Conservation (phyloP, 2,888 invertebrate genomes). For the Cyclophora albipunctata region DNA sequence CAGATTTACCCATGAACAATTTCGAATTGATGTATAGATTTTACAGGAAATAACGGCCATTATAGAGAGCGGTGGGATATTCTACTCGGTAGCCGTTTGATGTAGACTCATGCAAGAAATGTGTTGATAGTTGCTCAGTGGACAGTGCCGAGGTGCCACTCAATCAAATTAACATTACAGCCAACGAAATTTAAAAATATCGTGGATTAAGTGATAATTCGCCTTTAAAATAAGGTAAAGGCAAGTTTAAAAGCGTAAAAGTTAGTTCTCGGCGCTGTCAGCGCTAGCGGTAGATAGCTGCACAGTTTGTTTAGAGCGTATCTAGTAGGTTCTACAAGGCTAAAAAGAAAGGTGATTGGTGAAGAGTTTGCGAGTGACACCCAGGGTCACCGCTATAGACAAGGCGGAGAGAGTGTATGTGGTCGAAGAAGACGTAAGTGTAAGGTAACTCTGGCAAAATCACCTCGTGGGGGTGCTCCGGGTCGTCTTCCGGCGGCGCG, state of each 20-base stretch:
- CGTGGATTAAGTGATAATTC: conserved; percentile 13
- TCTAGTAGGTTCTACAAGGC: not conserved
- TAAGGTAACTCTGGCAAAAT: conserved; percentile 74
- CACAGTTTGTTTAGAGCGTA: not conserved
- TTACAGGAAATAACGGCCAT: conserved; percentile 69
- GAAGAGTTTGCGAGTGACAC: conserved; percentile 53
- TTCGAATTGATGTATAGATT: conserved; percentile 24
- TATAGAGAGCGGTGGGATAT: conserved; percentile 40
- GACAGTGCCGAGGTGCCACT: conserved; percentile 59
- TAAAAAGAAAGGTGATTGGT: conserved; percentile 1
- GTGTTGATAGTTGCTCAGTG: conserved; percentile 28
- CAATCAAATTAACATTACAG: conserved; percentile 36
- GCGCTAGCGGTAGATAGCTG: not conserved
- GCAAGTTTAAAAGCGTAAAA: conserved; percentile 25
- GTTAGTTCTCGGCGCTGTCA: conserved; percentile 16
- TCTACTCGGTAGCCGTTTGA: conserved; percentile 57
- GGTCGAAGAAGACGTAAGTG: conserved; percentile 50
- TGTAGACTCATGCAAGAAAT: conserved; percentile 48
- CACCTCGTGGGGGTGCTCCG: conserved; percentile 71
- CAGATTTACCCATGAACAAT: conserved; percentile 59
- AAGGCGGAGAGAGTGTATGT: conserved; percentile 60
- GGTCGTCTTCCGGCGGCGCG: conserved; percentile 59
- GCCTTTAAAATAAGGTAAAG: conserved; percentile 19
- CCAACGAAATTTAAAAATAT: too few species aligned
- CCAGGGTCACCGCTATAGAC: conserved; percentile 49